phyloP scores from a whole-genome alignment of 2,888 invertebrate genomes.

The Drosophila setosimentum region DNA sequence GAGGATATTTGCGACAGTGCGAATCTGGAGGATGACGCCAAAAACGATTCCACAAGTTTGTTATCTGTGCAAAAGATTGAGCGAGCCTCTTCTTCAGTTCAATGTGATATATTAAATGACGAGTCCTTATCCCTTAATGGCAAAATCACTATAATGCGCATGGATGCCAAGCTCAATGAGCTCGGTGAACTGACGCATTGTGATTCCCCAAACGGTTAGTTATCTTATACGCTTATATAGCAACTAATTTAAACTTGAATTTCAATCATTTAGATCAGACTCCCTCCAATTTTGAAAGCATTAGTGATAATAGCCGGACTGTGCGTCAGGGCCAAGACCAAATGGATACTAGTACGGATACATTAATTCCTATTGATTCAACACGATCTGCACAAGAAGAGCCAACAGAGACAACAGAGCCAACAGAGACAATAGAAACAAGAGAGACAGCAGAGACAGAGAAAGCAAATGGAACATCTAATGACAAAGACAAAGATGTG shows the following conservation, averaged over 20 bases:
- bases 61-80: conserved; percentile 48
- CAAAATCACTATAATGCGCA: conserved; percentile 42
- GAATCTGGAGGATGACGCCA: conserved; percentile 16
- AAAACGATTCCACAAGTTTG: conserved; percentile 28
- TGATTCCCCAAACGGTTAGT: conserved; percentile 49
- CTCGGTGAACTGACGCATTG: conserved; percentile 26
- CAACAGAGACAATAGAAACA: conserved; percentile 6
- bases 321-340: conserved; percentile 46
- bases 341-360: conserved; percentile 86
- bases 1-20: conserved; percentile 58
- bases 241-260: neutral
- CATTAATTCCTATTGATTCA: conserved; percentile 84
- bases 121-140: conserved; percentile 34
- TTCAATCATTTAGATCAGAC: conserved; percentile 35
- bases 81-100: conserved; percentile 52
- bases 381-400: conserved; percentile 17
- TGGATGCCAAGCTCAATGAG: conserved; percentile 37
- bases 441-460: neutral
- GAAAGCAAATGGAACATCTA: conserved; percentile 10
- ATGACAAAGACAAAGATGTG: conserved; percentile 34
- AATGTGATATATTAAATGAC: conserved; percentile 55
- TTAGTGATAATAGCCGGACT: conserved; percentile 49
- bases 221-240: neutral
- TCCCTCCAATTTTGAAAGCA: conserved; percentile 34
- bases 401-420: neutral